Evolutionary conservation across 2,888 invertebrate genomes (phyloP), one percentile per base, ranked within the genome.

Genomic region (Drosophila kambysellisi): DNA sequence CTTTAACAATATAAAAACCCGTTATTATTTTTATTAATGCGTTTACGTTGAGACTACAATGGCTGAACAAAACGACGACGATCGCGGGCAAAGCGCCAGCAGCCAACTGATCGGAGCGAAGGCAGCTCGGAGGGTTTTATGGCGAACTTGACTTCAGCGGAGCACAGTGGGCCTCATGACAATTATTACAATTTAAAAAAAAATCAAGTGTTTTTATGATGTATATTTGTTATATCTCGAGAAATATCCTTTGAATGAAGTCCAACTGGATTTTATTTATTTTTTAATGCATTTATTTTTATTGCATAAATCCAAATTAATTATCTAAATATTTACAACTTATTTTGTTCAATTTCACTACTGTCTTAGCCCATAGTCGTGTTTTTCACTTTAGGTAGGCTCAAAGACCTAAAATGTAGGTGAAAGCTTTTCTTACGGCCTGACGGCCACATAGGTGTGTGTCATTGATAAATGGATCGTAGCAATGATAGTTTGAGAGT

Each of bases 81-180:
- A 80, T 69, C 85, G 70, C 61, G 63, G 66, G 72, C 79, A 70
- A 79, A 84, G 72, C 65, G 82, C 70, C 77, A 85, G 72, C 79
- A 77, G 79, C 64, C 73, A 83, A 85, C 84, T 85, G 86, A 85
- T 53, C 66, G 69, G 66, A 73, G 75, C 77, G 83, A 81, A 81
- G 79, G 75, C 72, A 73, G 70, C 74, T 74, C 63, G 37, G 70
- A 88, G 77, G 83, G 83, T 88, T 85, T 88, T 88, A 85, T 85
- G 71, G 59, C 77, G 79, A 88, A 88, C 84, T 85, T 85, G 83
- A 83, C 75, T 88, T 65, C 69, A 72, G 41, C 39, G 29, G 9
- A n/a, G 75, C 43, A 78, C 78, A 68, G 67, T 78, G 67, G 76
- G n/a, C 0, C 0, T 7, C 1, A 30, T 8, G n/a, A 3, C 12